phyloP scores from a whole-genome alignment of 2,888 invertebrate genomes.

The Taenaris catops region DNA sequence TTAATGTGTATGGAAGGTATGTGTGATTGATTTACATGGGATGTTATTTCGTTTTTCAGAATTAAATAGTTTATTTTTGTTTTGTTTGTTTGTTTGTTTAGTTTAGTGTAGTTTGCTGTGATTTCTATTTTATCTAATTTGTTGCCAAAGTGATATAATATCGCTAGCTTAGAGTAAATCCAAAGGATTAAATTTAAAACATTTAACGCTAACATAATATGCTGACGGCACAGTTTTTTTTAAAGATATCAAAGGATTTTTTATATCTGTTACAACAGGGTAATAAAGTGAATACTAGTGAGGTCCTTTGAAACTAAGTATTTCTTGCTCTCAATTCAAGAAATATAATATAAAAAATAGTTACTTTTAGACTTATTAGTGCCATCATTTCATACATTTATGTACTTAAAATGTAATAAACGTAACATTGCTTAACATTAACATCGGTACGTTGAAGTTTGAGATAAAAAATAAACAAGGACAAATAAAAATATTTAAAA shows the following conservation, averaged over 20 bases:
- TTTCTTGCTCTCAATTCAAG: conserved; percentile 1
- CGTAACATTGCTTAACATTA: conserved; percentile 6
- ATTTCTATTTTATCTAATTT: conserved; percentile 27
- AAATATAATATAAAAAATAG: too few species aligned
- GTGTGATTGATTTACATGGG: too few species aligned
- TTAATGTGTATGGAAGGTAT: too few species aligned
- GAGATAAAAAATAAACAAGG: too few species aligned
- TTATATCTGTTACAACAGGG: conserved; percentile 24
- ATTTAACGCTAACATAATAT: conserved; percentile 8
- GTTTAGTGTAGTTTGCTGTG: conserved; percentile 31
- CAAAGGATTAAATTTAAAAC: conserved; percentile 18
- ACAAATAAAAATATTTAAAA: too few species aligned
- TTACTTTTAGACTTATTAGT: conserved; percentile 11
- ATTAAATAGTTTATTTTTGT: conserved; percentile 20
- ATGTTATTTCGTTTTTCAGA: conserved; percentile 14
- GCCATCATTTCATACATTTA: conserved; percentile 16
- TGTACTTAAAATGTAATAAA: conserved; percentile 21
- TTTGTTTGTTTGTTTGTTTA: too few species aligned
- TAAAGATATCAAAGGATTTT: conserved; percentile 18
- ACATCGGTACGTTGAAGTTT: too few species aligned
- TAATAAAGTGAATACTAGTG: conserved; percentile 18
- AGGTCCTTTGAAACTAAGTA: conserved; percentile 13
- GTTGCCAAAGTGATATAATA: conserved; percentile 29
- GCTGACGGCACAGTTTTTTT: conserved; percentile 11
- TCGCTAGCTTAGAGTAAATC: conserved; percentile 23